Evolutionary conservation across 2,113 vertebrate genomes (phyloP), one percentile per base, ranked within the genome.

Genomic region (Rutilus rutilus): DNA sequence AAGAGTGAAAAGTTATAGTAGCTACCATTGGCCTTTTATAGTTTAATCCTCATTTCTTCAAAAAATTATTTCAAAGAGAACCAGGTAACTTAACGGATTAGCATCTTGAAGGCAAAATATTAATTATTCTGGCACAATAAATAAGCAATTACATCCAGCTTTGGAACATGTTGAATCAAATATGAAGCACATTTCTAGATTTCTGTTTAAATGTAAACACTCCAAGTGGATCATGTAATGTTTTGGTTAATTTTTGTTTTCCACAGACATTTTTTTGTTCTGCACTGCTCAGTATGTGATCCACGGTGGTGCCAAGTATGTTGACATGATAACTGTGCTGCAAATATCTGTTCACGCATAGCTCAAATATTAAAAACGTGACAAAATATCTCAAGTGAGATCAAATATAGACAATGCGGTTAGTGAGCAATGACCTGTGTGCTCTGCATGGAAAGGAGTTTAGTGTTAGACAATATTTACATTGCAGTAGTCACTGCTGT

Each of bases 171-270:
- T 25, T 64, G 57, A 80, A 80, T 80, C 6, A 80, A 79, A 17
- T 64, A 19, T 64, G 39, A 64, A 19, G 15, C 59, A 45, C n/a
- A 64, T 62, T 80, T 64, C n/a, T 64, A 42, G 23, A 74, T 42
- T 73, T 73, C 69, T 64, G 57, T 80, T 64, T 19, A 47, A 45
- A 45, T 45, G 78, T 64, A 45, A 80, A 64, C n/a, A 64, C 23
- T 19, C 36, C 5, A 62, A 45, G 36, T 45, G 33, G 54, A 60
- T 78, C 60, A 42, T 25, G 23, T 39, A 39, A 59, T 39, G 52
- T n/a, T 42, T 62, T 39, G 11, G 21, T 25, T 79, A 42, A 60
- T 62, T 42, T 42, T 21, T 30, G 50, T 23, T 47, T 74, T 74
- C 11, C 23, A 69, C 69, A 73, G 69, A 73, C 11, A 42, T 74